Conservation (phyloP, 1,140 invertebrate genomes). For the Heterodera carotae region DNA sequence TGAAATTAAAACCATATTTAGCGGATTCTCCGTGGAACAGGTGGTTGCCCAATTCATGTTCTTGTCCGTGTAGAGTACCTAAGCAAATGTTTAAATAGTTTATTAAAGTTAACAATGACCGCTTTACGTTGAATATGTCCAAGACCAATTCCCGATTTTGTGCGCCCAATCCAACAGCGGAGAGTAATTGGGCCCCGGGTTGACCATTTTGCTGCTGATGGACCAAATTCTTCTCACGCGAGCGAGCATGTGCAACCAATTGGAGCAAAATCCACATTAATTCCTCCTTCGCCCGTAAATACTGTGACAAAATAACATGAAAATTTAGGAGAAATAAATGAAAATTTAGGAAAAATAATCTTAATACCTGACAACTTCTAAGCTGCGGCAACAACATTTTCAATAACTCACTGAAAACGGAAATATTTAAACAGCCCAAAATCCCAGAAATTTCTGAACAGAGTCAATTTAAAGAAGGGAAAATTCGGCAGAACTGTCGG, state of each 20-base stretch:
- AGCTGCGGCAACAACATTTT: conserved; percentile 39
- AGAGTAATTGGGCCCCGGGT: not conserved
- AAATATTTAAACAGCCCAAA: too few species aligned
- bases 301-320: not conserved
- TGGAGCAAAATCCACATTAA: conserved; percentile 53
- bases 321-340: not conserved
- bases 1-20: conserved; percentile 22
- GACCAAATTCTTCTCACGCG: conserved; percentile 16
- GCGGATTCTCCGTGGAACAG: conserved; percentile 25
- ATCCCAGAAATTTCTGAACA: too few species aligned
- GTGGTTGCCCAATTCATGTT: conserved; percentile 23
- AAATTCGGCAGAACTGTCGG: too few species aligned
- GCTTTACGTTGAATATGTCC: conserved; percentile 47
- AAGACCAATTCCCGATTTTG: conserved; percentile 34
- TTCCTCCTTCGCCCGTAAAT: conserved; percentile 40
- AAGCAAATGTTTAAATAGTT: not conserved
- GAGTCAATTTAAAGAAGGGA: too few species aligned
- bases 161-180: not conserved
- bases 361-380: conserved; percentile 33
- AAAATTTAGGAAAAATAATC: not conserved
- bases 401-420: conserved; percentile 23
- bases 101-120: not conserved
- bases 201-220: conserved; percentile 25
- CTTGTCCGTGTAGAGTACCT: conserved; percentile 43
- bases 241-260: conserved; percentile 44